These are phyloP conservation scores for Cnemophilus loriae DNA, from an alignment of 2,113 vertebrate species.

Conservation along the genomic window DNA sequence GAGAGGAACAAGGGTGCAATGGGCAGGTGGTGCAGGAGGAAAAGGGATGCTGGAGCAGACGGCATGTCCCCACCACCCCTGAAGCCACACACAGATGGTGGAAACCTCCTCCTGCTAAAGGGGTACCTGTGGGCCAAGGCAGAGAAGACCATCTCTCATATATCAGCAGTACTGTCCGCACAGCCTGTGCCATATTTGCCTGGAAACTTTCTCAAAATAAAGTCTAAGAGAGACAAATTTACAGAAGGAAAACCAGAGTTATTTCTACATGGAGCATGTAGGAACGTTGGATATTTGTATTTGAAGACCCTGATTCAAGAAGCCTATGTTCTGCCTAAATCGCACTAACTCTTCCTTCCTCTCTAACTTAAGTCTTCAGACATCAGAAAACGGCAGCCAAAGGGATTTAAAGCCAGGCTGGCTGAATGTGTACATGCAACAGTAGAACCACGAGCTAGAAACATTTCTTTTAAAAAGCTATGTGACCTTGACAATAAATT, in stretches of 20 bases:
- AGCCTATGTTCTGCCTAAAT: neutral
- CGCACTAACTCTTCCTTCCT: neutral
- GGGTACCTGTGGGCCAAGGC: neutral
- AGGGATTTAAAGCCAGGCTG: neutral
- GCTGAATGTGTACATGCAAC: neutral
- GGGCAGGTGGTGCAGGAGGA: neutral
- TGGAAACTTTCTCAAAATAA: neutral
- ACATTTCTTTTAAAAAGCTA: neutral
- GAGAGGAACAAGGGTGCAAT: fast-evolving
- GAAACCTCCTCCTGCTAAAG: neutral
- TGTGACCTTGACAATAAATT: neutral
- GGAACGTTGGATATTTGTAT: neutral
- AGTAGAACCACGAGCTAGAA: neutral
- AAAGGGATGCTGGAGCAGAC: fast-evolving
- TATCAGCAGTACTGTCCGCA: neutral
- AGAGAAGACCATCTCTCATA: fast-evolving
- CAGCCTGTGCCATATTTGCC: neutral
- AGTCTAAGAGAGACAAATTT: neutral
- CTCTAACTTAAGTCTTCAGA: neutral
- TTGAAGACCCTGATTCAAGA: neutral
- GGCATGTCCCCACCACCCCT: neutral
- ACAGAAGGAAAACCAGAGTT: neutral
- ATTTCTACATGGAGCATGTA: neutral
- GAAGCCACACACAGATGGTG: neutral
- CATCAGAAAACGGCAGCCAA: neutral